Conservation (phyloP, 2,888 invertebrate species). For the Spatulosminthurus flaviceps region DNA sequence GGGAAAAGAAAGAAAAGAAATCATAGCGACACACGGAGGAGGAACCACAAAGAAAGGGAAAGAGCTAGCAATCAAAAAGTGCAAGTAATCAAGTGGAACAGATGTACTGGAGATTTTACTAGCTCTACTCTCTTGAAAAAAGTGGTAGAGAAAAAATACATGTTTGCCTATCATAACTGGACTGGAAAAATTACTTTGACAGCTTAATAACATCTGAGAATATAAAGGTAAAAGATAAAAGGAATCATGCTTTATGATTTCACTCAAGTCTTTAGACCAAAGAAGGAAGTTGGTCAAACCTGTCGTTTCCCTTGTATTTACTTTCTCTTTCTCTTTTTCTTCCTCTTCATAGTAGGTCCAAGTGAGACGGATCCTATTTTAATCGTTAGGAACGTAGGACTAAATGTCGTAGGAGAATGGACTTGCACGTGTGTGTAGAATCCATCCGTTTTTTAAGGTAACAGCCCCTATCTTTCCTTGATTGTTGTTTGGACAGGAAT, state of each 20-base stretch:
- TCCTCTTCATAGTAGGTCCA: background rate
- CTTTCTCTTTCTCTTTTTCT: background rate
- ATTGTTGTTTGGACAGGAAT: no score
- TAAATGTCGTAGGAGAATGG: no score
- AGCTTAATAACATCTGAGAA: background rate
- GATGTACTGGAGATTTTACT: background rate
- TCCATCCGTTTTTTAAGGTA: no score
- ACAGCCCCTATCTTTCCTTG: no score
- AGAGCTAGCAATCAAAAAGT: background rate
- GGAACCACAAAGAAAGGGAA: background rate
- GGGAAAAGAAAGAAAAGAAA: no score
- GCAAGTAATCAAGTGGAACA: background rate
- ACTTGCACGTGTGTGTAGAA: no score
- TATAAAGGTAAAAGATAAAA: background rate
- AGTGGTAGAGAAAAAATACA: background rate
- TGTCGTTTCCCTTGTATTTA: background rate
- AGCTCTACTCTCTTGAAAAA: background rate
- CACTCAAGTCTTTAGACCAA: background rate
- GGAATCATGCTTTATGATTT: background rate
- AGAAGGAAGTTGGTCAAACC: background rate
- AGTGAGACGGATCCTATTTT: background rate
- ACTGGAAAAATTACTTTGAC: background rate
- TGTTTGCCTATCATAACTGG: background rate
- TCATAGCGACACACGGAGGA: no score
- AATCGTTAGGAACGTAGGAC: no score